Evolutionary conservation across 92 coral and sea anemone genomes (phyloP), one percentile per base, ranked within the genome.

Genomic region (Metridium senile): DNA sequence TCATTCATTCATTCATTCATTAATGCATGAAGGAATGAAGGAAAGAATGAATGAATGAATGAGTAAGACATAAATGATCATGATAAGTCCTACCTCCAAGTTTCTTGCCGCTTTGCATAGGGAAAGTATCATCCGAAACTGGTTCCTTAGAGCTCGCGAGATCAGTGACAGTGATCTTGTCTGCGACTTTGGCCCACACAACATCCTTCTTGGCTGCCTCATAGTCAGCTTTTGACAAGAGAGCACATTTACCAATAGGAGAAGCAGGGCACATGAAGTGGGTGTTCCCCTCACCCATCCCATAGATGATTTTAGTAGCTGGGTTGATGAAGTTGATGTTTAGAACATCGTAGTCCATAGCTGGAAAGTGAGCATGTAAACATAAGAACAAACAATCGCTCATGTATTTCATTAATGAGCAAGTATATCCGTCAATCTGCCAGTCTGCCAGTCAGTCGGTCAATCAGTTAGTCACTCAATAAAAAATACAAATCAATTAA

Each of bases 241-340:
- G 47, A 27, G 20, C 26, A 30, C 78, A 73, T 27, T 33, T 26
- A 49, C 46, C 26, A 16, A 1, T 23, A 16, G 68, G 78, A 23
- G 58, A 20, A 33, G 68, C 56, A 26, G 39, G 46, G 18, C 78
- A 73, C 33, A 17, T 57, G 23, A 57, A 73, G 68, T 73, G 16
- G 35, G 49, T 58, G 11, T 62, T 62, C 10, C 56, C 19, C n/a
- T 2, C 19, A 8, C 78, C 78, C 21, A 30, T 26, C 11, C 78
- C 78, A 33, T 57, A 73, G 33, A 73, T 39, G 1, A 4, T 26
- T 29, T 73, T 73, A 4, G 46, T 73, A 0, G 56, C 57, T 29
- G 78, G 78, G 25, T 73, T 27, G 29, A 73, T 30, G 27, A 73
- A 28, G 13, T 57, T 33, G 68, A 73, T 73, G 68, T 73, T 73